Evolutionary conservation across 2,797 vertebrate species (phyloP), one percentile per base, ranked within the genome.

Genomic region (Ateles fusciceps): DNA sequence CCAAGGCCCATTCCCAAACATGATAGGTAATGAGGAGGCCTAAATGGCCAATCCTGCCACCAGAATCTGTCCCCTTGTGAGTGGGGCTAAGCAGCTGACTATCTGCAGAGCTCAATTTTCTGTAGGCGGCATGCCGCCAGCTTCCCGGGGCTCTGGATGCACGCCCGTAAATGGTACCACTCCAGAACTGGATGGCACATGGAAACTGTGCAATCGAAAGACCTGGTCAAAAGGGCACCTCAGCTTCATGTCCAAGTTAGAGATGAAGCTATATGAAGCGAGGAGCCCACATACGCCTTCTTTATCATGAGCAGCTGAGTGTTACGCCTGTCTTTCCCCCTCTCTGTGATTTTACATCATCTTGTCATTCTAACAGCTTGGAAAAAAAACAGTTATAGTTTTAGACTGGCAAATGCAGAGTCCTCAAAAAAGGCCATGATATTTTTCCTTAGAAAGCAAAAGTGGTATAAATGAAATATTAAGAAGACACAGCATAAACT

Each of bases 21-120:
- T 0, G 61, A 83, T 46, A 97, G 57, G 95, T 95, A 91, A 97
- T 57, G 57, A 93, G 94, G 93, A 30, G 36, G 15, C 48, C 87
- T 96, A 89, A 76, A 94, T 57, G 79, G 92, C 85, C 85, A 78
- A 5, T n/a, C 46, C 97, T 75, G 95, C 86, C 97, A 95, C 95
- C 98, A 97, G 68, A 80, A n/a, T 93, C 72, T 94, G 96, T 93
- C 76, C 93, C 87, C 96, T 97, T 98, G 93, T 78, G 93, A 94
- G 97, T 79, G 52, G 44, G 94, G 97, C 95, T 94, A 78, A 97
- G 98, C 96, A 97, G 98, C 95, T 84, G 96, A 97, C 97, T 96
- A 91, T 96, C 78, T 89, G 85, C 96, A 97, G 96, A 95, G 94
- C 97, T 97, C 97, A 94, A 80, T 91, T 97, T 97, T 64, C 97